Percentiles rank a stretch among this genome's conserved stretches.
Conservation (phyloP, 2,888 invertebrate species). For the Drosophila borealis region DNA sequence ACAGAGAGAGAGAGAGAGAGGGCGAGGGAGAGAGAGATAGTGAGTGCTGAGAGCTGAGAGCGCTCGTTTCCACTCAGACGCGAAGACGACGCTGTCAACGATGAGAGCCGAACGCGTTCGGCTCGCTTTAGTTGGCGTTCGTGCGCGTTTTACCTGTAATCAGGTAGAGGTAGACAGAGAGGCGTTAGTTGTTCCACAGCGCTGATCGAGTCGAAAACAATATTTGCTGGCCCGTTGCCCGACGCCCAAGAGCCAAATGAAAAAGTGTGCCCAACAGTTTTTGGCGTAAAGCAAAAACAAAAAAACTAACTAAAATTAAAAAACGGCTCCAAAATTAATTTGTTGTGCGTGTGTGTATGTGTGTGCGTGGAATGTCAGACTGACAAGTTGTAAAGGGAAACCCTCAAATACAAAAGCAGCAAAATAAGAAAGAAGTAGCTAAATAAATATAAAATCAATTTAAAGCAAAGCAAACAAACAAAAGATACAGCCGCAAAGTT, state of each 20-base stretch:
- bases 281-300: conserved; percentile 8
- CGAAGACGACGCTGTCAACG: conserved; percentile 16
- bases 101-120: conserved; percentile 37
- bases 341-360: conserved; percentile 22
- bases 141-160: conserved; percentile 67
- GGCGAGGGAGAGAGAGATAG: conserved; percentile 7
- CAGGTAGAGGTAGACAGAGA: conserved; percentile 85
- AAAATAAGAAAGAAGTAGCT: conserved; percentile 24
- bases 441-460: conserved; percentile 29
- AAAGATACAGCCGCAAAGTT: conserved; percentile 38
- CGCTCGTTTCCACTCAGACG: conserved; percentile 38
- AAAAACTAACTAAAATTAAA: conserved; percentile 1
- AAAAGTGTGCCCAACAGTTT: conserved; percentile 15
- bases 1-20: not conserved
- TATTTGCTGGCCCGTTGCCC: conserved; percentile 73
- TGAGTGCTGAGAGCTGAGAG: conserved; percentile 7
- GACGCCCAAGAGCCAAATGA: conserved; percentile 33
- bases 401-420: conserved; percentile 59
- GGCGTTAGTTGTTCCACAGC: conserved; percentile 86
- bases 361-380: conserved; percentile 73
- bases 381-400: conserved; percentile 79
- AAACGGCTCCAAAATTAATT: conserved; percentile 18
- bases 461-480: conserved; percentile 31
- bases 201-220: conserved; percentile 85
- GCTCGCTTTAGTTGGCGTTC: conserved; percentile 12